These are phyloP conservation scores for Lepidonotus clava DNA, from an alignment of 2,888 invertebrate species.

Conservation along the genomic window DNA sequence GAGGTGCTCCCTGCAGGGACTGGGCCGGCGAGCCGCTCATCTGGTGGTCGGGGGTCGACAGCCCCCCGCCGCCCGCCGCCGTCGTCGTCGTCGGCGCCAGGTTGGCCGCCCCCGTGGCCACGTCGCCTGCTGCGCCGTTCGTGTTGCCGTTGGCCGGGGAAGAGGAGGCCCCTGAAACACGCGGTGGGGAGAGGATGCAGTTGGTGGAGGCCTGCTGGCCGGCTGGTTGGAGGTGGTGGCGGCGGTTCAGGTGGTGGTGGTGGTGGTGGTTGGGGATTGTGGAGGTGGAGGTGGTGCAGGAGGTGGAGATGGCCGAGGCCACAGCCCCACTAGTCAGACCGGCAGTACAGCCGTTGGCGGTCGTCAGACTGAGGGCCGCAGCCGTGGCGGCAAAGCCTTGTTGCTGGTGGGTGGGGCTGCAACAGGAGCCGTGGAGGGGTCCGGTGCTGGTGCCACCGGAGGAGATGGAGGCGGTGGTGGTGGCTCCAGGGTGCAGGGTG, in stretches of 20 bases:
- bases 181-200: background rate
- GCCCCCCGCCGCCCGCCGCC: background rate
- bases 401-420: background rate
- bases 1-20: slow-evolving; percentile 1
- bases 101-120: background rate
- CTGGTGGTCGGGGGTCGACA: background rate
- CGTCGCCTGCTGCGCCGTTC: background rate
- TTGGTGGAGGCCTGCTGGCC: too few species aligned
- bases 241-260: background rate
- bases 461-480: background rate
- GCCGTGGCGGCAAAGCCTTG: too few species aligned
- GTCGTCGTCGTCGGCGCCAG: background rate
- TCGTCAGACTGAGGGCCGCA: too few species aligned
- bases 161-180: background rate
- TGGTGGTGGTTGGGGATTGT: background rate
- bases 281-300: too few species aligned
- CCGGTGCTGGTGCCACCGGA: background rate
- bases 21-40: background rate
- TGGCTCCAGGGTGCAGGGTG: slow-evolving; percentile 56
- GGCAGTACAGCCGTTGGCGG: too few species aligned
- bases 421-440: background rate
- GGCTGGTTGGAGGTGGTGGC: background rate
- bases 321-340: too few species aligned
- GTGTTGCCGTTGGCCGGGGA: background rate
- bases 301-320: too few species aligned